Evolutionary conservation across 2,888 invertebrate species (phyloP), one percentile per base, ranked within the genome.

Genomic region (Cactoblastis cactorum): DNA sequence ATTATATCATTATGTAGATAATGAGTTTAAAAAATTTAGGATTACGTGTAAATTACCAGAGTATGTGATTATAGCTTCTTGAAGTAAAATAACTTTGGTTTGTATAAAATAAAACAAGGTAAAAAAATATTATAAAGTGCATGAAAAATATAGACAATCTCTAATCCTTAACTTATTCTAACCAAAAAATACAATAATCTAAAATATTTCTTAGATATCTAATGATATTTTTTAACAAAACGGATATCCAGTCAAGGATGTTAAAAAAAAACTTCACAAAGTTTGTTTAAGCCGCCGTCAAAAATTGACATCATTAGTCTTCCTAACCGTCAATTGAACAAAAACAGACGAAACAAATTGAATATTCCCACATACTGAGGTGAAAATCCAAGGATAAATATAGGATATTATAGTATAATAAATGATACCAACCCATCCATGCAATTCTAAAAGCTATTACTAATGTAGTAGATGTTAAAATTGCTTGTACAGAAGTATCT

Each of bases 271-370:
- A 15, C 18, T 58, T 46, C 50, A 53, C 60, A 65, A 53, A 61
- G 64, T 66, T 65, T 64, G 55, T 54, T 67, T 69, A 76, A 77
- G 69, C 72, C 71, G 62, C 72, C 72, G 64, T 76, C 69, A 59
- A 67, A 76, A 78, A 76, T 76, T 62, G 49, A 55, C 52, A 80
- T 81, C 88, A 88, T 88, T 83, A 83, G 71, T 89, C 83, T 84
- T 67, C 62, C 65, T 59, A 69, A 73, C 85, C n/a, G 83, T 85
- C 88, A 80, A 87, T 85, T 87, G 79, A 76, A 87, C 83, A 88
- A 88, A 87, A 87, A 89, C 88, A 89, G 77, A 70, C 69, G 80
- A 82, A 84, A 88, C 88, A 86, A 89, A 89, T 89, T 87, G 82
- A 76, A 79, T 82, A 83, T 85, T 84, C 87, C 87, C 88, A 85